Percentiles rank a stretch among this genome's conserved stretches.
Conservation (phyloP, 2,113 vertebrate species). For the Ceratotherium simum region DNA sequence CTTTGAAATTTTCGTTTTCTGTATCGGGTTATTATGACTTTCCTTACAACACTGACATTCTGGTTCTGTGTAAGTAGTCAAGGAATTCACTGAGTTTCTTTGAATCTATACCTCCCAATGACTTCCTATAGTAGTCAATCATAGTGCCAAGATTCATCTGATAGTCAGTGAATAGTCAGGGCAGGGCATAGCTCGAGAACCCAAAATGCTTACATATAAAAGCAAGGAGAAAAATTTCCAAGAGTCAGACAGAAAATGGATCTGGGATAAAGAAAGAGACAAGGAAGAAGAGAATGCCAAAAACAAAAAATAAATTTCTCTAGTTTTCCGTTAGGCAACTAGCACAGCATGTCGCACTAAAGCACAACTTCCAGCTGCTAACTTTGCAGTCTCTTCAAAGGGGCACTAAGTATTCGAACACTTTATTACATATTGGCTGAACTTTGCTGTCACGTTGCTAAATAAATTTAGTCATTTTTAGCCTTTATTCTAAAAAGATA, state of each 20-base stretch:
- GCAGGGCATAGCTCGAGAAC: neutral
- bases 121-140: neutral
- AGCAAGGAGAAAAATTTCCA: neutral
- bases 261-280: neutral
- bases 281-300: neutral
- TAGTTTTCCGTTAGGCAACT: neutral
- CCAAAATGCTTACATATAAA: neutral
- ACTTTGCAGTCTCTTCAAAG: neutral
- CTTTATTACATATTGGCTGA: neutral
- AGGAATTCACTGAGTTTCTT: neutral
- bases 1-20: neutral
- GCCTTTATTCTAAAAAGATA: neutral
- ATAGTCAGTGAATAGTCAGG: neutral
- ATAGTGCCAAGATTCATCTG: neutral
- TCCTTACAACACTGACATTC: neutral
- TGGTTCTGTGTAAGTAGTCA: neutral
- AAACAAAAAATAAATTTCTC: neutral
- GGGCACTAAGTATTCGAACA: neutral
- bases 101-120: neutral
- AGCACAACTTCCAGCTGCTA: neutral
- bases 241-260: neutral
- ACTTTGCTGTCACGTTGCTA: neutral
- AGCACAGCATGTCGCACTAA: neutral
- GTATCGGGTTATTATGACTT: neutral
- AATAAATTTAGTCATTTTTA: neutral